These are phyloP conservation scores for Tetranychus piercei DNA, from an alignment of 2,888 invertebrate genomes.

Conservation along the genomic window DNA sequence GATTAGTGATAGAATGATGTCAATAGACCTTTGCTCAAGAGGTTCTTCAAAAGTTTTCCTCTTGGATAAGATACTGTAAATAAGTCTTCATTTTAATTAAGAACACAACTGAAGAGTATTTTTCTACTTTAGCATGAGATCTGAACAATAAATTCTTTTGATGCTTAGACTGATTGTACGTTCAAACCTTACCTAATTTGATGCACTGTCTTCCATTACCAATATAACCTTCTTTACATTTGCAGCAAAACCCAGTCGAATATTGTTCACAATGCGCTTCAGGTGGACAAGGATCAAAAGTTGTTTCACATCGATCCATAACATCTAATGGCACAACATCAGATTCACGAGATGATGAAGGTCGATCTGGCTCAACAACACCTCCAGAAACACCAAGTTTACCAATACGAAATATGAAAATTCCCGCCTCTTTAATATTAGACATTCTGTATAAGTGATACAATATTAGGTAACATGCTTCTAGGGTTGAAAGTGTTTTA, in stretches of 20 bases:
- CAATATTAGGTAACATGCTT: conserved; percentile 5
- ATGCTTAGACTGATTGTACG: background rate
- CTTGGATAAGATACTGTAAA: background rate
- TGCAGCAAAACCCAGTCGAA: conserved; percentile 68
- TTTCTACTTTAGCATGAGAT: too few relatives aligned
- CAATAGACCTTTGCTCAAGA: background rate
- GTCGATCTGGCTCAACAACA: conserved; percentile 46
- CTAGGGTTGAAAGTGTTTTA: too few relatives aligned
- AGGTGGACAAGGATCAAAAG: conserved; percentile 24
- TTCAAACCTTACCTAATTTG: conserved; percentile 42
- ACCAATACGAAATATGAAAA: conserved; percentile 73
- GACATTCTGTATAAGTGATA: conserved; percentile 47
- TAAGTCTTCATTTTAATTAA: conserved; percentile 22
- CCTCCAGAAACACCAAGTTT: conserved; percentile 41
- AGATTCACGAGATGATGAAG: conserved; percentile 17
- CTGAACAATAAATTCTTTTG: background rate
- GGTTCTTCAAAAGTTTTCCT: background rate
- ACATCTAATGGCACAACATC: conserved; percentile 24
- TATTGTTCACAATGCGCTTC: conserved; percentile 60
- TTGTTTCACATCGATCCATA: conserved; percentile 22
- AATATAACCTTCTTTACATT: conserved; percentile 56
- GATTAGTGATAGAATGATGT: background rate
- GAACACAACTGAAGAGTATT: too few relatives aligned
- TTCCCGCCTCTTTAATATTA: conserved; percentile 57
- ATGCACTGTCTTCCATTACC: conserved; percentile 85